A percentile compares a stretch with the other conserved stretches of the same genome.
Conservation (phyloP, 1,140 invertebrate genomes). For the Homalodisca vitripennis region DNA sequence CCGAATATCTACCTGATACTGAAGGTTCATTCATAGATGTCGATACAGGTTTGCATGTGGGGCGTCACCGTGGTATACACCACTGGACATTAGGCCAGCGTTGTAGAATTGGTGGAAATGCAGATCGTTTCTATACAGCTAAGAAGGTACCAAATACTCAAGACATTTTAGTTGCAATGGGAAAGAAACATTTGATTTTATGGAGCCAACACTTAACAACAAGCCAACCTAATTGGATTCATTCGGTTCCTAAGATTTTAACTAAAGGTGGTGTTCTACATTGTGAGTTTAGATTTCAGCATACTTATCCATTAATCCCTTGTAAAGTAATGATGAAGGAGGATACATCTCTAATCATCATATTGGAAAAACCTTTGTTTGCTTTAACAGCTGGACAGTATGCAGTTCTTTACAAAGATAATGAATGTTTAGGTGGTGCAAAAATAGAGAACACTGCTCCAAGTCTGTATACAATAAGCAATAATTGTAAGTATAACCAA, state of each 20-base stretch:
- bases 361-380: slow-evolving; percentile 61
- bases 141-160: slow-evolving; percentile 67
- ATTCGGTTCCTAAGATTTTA: slow-evolving; percentile 56
- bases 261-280: slow-evolving; percentile 51
- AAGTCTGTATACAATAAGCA: neutral
- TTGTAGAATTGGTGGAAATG: slow-evolving; percentile 57
- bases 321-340: slow-evolving; percentile 61
- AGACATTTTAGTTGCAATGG: slow-evolving; percentile 74
- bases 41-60: slow-evolving; percentile 71
- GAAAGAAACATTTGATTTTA: slow-evolving; percentile 76
- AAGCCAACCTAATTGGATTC: slow-evolving; percentile 79
- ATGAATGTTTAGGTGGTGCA: slow-evolving; percentile 86
- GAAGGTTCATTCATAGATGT: slow-evolving; percentile 83
- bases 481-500: neutral
- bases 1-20: slow-evolving; percentile 78
- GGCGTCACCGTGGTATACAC: slow-evolving; percentile 85
- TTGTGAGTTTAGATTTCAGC: slow-evolving; percentile 86
- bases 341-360: slow-evolving; percentile 58
- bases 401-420: slow-evolving; percentile 79
- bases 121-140: slow-evolving; percentile 68
- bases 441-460: slow-evolving; percentile 63
- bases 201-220: slow-evolving; percentile 67
- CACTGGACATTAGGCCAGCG: slow-evolving; percentile 91
- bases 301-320: slow-evolving; percentile 65
- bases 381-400: slow-evolving; percentile 82